phyloP scores from a whole-genome alignment of 2,113 vertebrate genomes.

The Actenoides hombroni region DNA sequence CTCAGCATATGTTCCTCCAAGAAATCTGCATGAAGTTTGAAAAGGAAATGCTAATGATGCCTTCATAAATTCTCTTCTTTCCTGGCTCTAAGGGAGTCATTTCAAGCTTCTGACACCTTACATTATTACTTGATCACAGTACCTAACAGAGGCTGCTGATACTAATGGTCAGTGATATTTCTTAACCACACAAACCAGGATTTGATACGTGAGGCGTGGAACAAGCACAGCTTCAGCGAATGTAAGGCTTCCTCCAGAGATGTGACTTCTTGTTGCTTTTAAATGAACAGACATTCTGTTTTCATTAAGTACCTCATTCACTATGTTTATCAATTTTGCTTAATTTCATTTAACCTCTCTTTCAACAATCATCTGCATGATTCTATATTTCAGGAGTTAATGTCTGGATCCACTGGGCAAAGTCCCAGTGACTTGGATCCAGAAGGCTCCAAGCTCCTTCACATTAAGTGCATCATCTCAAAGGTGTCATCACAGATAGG shows the following conservation, averaged over 20 bases:
- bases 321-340: background rate
- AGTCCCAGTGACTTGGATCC: background rate
- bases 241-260: background rate
- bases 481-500: background rate
- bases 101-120: background rate
- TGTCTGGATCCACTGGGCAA: background rate
- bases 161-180: background rate
- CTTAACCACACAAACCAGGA: background rate
- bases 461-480: background rate
- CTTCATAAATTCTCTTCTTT: background rate
- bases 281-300: background rate
- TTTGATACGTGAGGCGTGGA: background rate
- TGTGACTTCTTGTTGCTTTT: background rate
- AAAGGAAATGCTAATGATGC: conserved; percentile 1
- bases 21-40: background rate
- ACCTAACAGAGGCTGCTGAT: background rate
- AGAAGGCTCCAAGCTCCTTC: background rate
- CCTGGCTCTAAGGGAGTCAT: background rate
- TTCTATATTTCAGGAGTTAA: background rate
- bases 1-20: background rate
- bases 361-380: background rate
- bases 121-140: background rate
- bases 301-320: background rate
- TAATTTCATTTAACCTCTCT: background rate
- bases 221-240: background rate